Evolutionary conservation across 2,113 vertebrate genomes (phyloP), one percentile per base, ranked within the genome.

Genomic region (Ctenomys sociabilis): DNA sequence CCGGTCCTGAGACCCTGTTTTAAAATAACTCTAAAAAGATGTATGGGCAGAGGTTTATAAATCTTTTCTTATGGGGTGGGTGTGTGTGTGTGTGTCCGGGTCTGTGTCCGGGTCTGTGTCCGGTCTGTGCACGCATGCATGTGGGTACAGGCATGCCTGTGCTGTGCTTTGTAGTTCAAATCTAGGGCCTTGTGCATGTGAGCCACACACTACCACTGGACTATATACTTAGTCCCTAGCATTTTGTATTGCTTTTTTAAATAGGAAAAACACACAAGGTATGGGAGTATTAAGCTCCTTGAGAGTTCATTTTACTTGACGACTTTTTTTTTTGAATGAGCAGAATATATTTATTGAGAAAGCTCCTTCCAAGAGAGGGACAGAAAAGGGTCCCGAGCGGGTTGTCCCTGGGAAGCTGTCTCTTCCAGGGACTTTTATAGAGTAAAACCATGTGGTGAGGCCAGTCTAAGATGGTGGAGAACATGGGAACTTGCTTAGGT

Each of bases 31-130:
- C 49, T 49, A 93, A 80, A 64, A 66, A 93, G 72, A 66, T 45
- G 0, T 96, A 86, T 96, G 45, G 45, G 80, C 81, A 96, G 78
- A 81, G 63, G 45, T 87, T 90, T 77, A 30, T 88, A 84, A 91
- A 68, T 78, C 16, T 35, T 94, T 4, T 83, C 70, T 94, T 52
- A 21, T 57, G 30, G 45, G 3, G 21, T 49, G 32, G 17, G 16
- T 57, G 54, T 57, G 16, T 57, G 16, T 26, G 59, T 37, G 32
- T 75, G 9, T 11, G 12, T 49, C n/a, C n/a, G n/a, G n/a, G n/a
- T n/a, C n/a, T n/a, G n/a, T n/a, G n/a, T n/a, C n/a, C n/a, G n/a
- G n/a, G n/a, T n/a, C n/a, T n/a, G n/a, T n/a, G n/a, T n/a, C n/a
- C n/a, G n/a, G 49, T 49, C 49, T 49, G 49, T 49, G 49, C 49